Evolutionary conservation across 2,888 invertebrate species (phyloP).

Genomic region (Hipparchia semele): DNA sequence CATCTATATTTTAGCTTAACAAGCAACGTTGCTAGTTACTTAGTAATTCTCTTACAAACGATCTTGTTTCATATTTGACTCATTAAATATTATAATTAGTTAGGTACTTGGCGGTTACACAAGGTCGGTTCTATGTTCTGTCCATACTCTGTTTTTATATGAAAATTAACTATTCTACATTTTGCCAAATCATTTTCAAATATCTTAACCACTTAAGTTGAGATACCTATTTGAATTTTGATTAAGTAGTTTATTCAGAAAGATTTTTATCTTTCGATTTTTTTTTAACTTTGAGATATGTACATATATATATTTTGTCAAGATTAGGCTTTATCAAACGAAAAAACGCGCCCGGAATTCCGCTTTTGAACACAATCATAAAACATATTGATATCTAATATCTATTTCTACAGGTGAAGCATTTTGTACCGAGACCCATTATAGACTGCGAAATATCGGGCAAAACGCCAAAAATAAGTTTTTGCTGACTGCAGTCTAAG

Average conservation of each 20-base stretch:
- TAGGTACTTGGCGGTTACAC: not conserved
- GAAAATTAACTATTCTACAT: not conserved
- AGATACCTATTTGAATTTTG: not conserved
- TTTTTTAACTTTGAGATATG: too few species aligned
- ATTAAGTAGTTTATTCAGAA: not conserved
- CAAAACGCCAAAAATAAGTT: too few species aligned
- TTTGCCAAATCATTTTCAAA: not conserved
- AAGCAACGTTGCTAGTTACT: not conserved
- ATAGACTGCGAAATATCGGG: too few species aligned
- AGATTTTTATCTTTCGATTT: too few species aligned
- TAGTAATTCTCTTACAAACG: constrained; percentile 1
- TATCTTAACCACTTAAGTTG: not conserved
- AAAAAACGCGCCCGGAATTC: too few species aligned
- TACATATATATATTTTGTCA: too few species aligned
- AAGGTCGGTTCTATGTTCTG: not conserved
- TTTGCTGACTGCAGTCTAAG: too few species aligned
- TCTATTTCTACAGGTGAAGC: too few species aligned
- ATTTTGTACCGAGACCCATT: too few species aligned
- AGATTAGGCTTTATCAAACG: too few species aligned
- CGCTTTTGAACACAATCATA: too few species aligned
- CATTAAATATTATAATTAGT: constrained; percentile 15
- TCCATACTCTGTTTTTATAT: not conserved
- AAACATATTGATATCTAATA: too few species aligned
- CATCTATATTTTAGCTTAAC: not conserved
- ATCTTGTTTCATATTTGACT: constrained; percentile 11